Base-by-base conservation (phyloP, 2,888 invertebrate genomes). In the Leptogaster cylindrica region DNA sequence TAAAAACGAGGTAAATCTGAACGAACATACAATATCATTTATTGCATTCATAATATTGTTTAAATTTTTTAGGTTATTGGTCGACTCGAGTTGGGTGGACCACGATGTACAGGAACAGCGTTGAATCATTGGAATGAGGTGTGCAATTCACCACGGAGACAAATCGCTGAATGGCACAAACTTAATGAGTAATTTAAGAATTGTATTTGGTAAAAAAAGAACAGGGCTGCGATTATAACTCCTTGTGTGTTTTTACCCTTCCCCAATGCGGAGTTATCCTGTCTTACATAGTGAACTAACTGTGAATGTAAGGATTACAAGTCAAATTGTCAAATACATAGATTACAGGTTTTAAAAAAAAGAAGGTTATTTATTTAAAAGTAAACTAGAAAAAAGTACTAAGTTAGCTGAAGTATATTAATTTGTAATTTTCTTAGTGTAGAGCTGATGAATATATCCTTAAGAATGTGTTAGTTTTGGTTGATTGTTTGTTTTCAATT, bases 81-180 rank as follows among this genome's bases (percentile, higher is more conserved):
- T 16, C 88, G 96, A 75, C 85, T 97, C 81, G 95, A 97, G 81
- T 85, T 98, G 73, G 97, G 97, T 51, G 91, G 91, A 33, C 84
- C 87, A 55, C 91, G 91, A 75, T 88, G 90, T 68, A 85, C 86
- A 68, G 93, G 93, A 73, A 88, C 92, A 70, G 92, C 94, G 61
- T 84, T 92, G 16, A 94, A 93, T 77, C 98, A 98, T 83, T 98
- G 97, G 97, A 93, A 92, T 77, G 97, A 97, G 84, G 96, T 97
- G 73, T 93, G 95, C 84, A 95, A 92, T 78, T 96, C 96, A 73
- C 97, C 97, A 61, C 89, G 97, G 74, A 90, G 97, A 73, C 98
- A 98, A 86, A 97, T 98, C 79, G 98, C 98, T 72, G 97, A 98
- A 83, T 99, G 98, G 98, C 98, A 99, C 86, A 96, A 97, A 84